Evolutionary conservation across 1,140 invertebrate genomes (phyloP).

Genomic region (Eupeodes corollae): DNA sequence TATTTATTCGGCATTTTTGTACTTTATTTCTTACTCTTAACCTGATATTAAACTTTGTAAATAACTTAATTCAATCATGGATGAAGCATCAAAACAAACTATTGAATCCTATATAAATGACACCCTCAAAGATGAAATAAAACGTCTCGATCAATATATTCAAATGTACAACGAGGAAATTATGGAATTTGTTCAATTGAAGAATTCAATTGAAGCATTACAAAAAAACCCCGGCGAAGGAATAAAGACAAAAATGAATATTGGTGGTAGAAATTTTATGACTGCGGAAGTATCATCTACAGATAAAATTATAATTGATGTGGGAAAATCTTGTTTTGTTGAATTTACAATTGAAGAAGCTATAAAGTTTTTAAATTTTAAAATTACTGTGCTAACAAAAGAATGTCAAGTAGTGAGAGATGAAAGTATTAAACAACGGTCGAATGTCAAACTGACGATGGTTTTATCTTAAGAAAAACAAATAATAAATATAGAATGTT

Average conservation of each 20-base stretch:
- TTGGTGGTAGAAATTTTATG: conserved; percentile 62
- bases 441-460: conserved; percentile 63
- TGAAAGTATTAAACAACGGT: conserved; percentile 57
- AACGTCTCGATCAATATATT: conserved; percentile 45
- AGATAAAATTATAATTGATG: conserved; percentile 55
- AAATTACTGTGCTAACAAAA: conserved; percentile 52
- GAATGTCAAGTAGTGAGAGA: conserved; percentile 49
- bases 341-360: conserved; percentile 64
- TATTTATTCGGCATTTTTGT: too few species aligned
- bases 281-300: conserved; percentile 55
- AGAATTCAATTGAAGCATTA: conserved; percentile 49
- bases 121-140: conserved; percentile 52
- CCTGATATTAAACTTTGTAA: too few species aligned
- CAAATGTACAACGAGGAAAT: conserved; percentile 54
- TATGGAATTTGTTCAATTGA: conserved; percentile 61
- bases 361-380: conserved; percentile 54
- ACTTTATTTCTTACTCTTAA: too few species aligned
- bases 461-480: too few species aligned
- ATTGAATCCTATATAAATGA: conserved; percentile 54
- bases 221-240: conserved; percentile 42
- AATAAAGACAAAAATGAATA: conserved; percentile 67
- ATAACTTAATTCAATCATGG: too few species aligned
- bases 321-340: conserved; percentile 63
- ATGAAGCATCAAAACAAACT: conserved; percentile 14
- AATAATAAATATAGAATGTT: too few species aligned